phyloP scores from a whole-genome alignment of 1,140 invertebrate species.

The Pogonomyrmex californicus region DNA sequence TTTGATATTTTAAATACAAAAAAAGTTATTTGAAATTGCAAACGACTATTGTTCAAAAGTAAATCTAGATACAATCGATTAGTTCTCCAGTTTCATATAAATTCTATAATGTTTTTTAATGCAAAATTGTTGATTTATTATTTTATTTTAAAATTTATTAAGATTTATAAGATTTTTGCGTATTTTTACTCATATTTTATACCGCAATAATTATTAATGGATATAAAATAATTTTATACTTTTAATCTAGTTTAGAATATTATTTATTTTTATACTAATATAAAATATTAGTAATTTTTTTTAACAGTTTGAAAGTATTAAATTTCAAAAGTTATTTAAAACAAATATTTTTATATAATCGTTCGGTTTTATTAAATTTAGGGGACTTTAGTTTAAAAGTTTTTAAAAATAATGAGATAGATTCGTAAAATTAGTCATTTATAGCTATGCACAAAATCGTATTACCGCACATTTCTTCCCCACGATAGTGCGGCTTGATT shows the following conservation, averaged over 20 bases:
- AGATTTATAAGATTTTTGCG: not conserved
- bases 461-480: conserved; percentile 8
- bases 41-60: not conserved
- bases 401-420: conserved; percentile 11
- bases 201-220: not conserved
- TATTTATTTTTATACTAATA: conserved; percentile 3
- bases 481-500: conserved; percentile 35
- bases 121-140: not conserved
- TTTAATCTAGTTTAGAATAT: not conserved
- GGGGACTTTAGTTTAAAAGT: not conserved
- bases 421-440: conserved; percentile 31
- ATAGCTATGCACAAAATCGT: conserved; percentile 11
- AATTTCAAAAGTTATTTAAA: not conserved
- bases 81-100: not conserved
- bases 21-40: not conserved
- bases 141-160: too few relatives aligned
- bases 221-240: not conserved
- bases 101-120: not conserved
- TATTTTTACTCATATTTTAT: conserved; percentile 16
- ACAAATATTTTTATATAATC: not conserved
- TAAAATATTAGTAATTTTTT: not conserved
- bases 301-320: not conserved
- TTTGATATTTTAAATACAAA: not conserved
- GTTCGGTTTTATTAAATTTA: not conserved
- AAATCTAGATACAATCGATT: not conserved